Percentiles rank a stretch among this genome's conserved stretches.
These are phyloP conservation scores for Molothrus aeneus DNA, from an alignment of 2,797 vertebrate genomes.

Conservation along the genomic window DNA sequence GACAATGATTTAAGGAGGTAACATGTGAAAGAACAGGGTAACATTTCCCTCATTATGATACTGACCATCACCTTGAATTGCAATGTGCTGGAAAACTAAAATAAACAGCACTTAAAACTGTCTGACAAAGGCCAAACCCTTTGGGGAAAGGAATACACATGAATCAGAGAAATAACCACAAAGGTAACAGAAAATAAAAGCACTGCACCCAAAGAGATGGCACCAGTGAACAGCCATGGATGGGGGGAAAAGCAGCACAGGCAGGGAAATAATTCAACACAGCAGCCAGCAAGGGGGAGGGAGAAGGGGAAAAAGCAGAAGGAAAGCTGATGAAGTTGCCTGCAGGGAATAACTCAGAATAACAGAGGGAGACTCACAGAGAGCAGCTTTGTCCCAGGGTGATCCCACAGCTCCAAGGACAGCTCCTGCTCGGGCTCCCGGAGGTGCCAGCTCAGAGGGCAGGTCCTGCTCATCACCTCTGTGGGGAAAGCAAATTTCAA, in stretches of 20 bases:
- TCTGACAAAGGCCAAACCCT: neutral
- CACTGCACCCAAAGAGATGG: neutral
- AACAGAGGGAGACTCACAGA: neutral
- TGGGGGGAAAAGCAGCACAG: rapidly evolving
- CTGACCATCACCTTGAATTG: neutral
- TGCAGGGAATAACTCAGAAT: neutral
- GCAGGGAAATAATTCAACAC: neutral
- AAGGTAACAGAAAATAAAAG: neutral
- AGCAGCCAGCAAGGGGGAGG: neutral
- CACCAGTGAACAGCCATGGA: neutral
- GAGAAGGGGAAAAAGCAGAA: neutral
- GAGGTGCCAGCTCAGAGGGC: neutral
- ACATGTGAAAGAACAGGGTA: neutral
- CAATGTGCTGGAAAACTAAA: neutral
- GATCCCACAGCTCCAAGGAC: neutral
- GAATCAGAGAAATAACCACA: neutral
- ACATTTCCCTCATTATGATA: neutral
- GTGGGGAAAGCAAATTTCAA: neutral
- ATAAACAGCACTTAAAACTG: neutral
- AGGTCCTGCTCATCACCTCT: neutral
- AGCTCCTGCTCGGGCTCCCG: neutral
- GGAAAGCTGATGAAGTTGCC: neutral
- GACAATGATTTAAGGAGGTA: neutral
- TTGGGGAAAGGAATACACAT: neutral
- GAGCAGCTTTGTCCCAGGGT: neutral